Percentiles rank a stretch among this genome's conserved stretches.
Evolutionary conservation across 2,797 vertebrate genomes (phyloP).

Genomic region (Poecilia velifera): DNA sequence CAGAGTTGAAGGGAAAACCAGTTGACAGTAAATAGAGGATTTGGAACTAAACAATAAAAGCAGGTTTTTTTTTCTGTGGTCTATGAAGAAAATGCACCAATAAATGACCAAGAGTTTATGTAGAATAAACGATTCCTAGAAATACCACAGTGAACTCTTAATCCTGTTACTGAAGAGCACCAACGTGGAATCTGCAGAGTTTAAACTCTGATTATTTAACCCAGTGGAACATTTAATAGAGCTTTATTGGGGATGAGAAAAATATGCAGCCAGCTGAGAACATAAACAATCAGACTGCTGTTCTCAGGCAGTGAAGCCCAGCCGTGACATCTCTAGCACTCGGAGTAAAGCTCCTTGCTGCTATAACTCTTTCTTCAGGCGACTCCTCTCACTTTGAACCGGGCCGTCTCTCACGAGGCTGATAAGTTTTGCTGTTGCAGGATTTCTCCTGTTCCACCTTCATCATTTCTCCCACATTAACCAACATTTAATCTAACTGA

Average conservation of each 20-base stretch:
- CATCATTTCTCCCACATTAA: background rate
- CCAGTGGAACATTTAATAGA: background rate
- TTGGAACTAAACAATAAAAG: background rate
- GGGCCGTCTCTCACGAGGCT: conserved; percentile 23
- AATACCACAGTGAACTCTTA: background rate
- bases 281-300: conserved; percentile 19
- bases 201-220: background rate
- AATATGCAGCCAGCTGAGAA: conserved; percentile 5
- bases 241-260: conserved; percentile 1
- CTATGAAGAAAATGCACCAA: background rate
- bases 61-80: background rate
- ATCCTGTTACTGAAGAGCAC: background rate
- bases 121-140: background rate
- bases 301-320: conserved; percentile 6
- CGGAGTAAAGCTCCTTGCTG: background rate
- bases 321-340: conserved; percentile 19
- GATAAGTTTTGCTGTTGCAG: conserved; percentile 34
- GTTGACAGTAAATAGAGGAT: background rate
- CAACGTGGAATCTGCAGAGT: background rate
- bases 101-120: background rate
- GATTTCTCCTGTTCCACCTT: conserved; percentile 5
- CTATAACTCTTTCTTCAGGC: background rate
- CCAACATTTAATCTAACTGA: background rate
- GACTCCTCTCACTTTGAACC: conserved; percentile 15
- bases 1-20: background rate